Base-by-base conservation (phyloP, 2,797 vertebrate species). In the Pipistrellus kuhlii region DNA sequence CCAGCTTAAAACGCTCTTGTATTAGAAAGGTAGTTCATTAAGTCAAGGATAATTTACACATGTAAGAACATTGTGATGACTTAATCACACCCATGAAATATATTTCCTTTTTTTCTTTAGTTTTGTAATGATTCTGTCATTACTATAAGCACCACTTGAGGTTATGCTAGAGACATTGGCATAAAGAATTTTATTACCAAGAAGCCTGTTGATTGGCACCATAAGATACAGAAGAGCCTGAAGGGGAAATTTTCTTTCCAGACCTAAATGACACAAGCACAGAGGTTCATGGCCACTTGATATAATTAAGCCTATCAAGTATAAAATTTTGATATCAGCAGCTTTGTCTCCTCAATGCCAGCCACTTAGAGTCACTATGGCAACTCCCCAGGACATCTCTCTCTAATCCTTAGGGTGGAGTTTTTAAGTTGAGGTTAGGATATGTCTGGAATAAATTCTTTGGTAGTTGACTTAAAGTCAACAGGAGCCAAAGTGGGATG, bases 391-490 rank as follows among this genome's bases (percentile, higher is more conserved):
- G 82, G 76, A 93, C 80, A 91, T 76, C 41, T 85, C 62, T 11
- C 90, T 95, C 32, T 94, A 95, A 97, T 92, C 90, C 96, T 95
- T 93, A 66, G 93, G 94, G 92, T 97, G 90, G 92, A 95, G 94
- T 92, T 96, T 95, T 93, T 48, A 96, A 96, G 95, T 89, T 95
- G 85, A 94, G 94, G 94, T 95, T 93, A 95, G 48, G 41, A 73
- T 64, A 80, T 95, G 80, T 83, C 77, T 88, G 64, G 82, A 93
- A 90, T 73, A 95, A 93, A 95, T 91, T 95, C 75, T 93, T 94
- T 95, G 73, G 88, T 80, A 92, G 85, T 95, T 95, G 92, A 96
- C 77, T 97, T 90, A 92, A 96, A 96, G 93, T 92, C 94, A 95
- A 90, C 76, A 85, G 46, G 23, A 93, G 72, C 51, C 93, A 93